Percentiles rank a stretch among this genome's conserved stretches.
Conservation (phyloP, 2,113 vertebrate species). For the Tichodroma muraria region DNA sequence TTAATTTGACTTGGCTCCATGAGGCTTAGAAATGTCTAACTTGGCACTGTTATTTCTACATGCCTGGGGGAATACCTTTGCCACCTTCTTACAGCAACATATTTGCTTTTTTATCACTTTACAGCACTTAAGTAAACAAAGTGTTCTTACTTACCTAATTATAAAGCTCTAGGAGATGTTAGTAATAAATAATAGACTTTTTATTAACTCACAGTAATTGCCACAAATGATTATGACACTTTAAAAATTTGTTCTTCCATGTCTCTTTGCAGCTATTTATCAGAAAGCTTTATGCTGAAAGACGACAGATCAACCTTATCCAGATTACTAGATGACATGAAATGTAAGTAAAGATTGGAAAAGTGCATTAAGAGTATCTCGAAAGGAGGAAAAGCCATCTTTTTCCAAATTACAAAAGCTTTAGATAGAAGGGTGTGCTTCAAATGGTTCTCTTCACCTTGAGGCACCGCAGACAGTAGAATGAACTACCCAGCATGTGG, state of each 20-base stretch:
- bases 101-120: neutral
- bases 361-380: neutral
- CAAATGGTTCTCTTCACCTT: neutral
- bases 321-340: slow-evolving; percentile 86
- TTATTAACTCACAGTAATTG: neutral
- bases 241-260: neutral
- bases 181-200: neutral
- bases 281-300: slow-evolving; percentile 83
- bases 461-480: neutral
- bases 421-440: neutral
- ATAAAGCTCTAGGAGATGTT: neutral
- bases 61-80: neutral
- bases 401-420: neutral
- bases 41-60: rapidly evolving
- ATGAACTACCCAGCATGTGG: neutral
- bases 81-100: neutral
- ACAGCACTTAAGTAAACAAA: neutral
- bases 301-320: slow-evolving; percentile 75
- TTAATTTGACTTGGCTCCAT: neutral
- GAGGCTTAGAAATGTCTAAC: neutral
- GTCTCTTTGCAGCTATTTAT: slow-evolving; percentile 81
- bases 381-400: rapidly evolving
- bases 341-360: slow-evolving; percentile 78
- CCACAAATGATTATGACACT: neutral
- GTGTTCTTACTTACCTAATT: neutral